Evolutionary conservation across 2,888 invertebrate genomes (phyloP).

Genomic region (Gastracanthus pulcherrimus): DNA sequence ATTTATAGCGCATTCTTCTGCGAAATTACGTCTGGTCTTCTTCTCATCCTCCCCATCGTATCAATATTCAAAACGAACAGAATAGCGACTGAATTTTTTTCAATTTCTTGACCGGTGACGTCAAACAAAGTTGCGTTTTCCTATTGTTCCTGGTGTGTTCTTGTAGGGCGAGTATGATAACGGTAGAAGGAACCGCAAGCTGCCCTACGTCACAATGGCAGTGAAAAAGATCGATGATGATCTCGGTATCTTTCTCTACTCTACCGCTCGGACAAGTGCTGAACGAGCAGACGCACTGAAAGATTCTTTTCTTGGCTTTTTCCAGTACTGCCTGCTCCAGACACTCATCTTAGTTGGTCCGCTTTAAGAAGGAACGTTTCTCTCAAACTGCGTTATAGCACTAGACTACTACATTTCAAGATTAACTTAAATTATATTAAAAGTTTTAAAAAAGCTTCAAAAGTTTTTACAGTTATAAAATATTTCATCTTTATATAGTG

Average conservation of each 20-base stretch:
- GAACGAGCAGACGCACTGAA: background rate
- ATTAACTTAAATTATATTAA: no score
- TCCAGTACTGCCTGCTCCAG: background rate
- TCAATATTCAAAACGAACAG: constrained; percentile 15
- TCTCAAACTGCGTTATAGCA: background rate
- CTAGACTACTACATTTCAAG: background rate
- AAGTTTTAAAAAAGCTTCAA: no score
- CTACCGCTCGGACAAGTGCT: background rate
- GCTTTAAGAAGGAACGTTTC: background rate
- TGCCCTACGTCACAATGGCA: constrained; percentile 24
- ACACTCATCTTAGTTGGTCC: background rate
- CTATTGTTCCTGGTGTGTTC: background rate
- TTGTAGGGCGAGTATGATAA: background rate
- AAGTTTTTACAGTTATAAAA: no score
- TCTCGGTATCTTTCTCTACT: background rate
- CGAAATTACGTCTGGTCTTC: constrained; percentile 12
- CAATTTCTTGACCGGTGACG: background rate
- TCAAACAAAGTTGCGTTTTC: constrained; percentile 10
- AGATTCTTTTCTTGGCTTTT: background rate
- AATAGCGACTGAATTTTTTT: background rate
- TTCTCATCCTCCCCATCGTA: constrained; percentile 2
- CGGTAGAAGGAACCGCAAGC: background rate
- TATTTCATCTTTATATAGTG: no score
- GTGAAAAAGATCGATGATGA: constrained; percentile 33
- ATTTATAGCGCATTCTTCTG: constrained; percentile 15